A percentile compares a stretch with the other conserved stretches of the same genome.
Conservation (phyloP, 2,888 invertebrate genomes). For the Pinctada fucata region DNA sequence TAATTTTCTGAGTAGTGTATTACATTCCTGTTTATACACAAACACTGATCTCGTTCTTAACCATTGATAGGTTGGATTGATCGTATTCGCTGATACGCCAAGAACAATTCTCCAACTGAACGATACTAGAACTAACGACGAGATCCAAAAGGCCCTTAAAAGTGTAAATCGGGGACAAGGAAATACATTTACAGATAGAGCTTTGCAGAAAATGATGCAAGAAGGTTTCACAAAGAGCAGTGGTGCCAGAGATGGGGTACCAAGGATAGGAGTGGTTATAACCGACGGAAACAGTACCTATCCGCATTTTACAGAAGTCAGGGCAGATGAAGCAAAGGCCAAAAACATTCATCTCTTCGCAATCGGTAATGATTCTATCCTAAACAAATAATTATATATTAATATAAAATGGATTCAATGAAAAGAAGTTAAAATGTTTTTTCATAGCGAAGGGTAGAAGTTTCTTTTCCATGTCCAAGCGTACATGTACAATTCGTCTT, state of each 20-base stretch:
- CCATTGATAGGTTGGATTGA: slow-evolving; percentile 32
- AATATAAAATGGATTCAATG: no score
- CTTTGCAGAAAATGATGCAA: slow-evolving; percentile 7
- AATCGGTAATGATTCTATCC: slow-evolving; percentile 44
- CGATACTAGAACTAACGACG: slow-evolving; percentile 21
- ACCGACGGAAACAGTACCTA: slow-evolving; percentile 43
- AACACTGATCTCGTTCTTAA: no score
- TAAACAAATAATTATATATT: no score
- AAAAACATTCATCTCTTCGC: slow-evolving; percentile 47
- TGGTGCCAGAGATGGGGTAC: slow-evolving; percentile 27
- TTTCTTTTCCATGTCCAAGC: no score
- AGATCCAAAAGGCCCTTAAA: slow-evolving; percentile 13
- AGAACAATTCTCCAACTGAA: slow-evolving; percentile 41
- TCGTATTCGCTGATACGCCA: slow-evolving; percentile 42
- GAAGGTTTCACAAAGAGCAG: slow-evolving; percentile 11
- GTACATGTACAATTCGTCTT: no score
- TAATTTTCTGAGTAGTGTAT: no score
- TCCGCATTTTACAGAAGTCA: slow-evolving; percentile 32
- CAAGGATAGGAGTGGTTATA: slow-evolving; percentile 30
- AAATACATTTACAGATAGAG: slow-evolving; percentile 29
- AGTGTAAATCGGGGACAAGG: slow-evolving; percentile 21
- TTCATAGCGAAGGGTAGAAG: no score
- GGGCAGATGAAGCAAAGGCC: slow-evolving; percentile 35
- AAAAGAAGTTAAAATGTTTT: no score
- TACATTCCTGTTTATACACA: no score